Evolutionary conservation across 1,140 invertebrate genomes (phyloP).

Genomic region (Sitobion miscanthi): DNA sequence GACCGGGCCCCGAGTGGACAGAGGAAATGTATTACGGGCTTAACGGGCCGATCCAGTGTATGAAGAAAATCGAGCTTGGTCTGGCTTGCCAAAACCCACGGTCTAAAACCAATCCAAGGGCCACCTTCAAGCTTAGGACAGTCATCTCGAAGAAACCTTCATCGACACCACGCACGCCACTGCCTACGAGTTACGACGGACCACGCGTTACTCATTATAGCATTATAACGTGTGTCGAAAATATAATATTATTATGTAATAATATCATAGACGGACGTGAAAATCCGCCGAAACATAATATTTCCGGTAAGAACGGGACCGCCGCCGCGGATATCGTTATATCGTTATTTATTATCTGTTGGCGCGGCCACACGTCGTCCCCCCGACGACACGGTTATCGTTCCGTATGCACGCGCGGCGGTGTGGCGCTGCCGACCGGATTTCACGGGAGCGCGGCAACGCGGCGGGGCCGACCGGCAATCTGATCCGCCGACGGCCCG

Average conservation of each 20-base stretch:
- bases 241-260: background rate
- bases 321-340: background rate
- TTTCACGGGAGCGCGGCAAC: constrained; percentile 55
- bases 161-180: background rate
- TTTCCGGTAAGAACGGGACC: constrained; percentile 29
- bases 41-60: too few relatives aligned
- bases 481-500: constrained; percentile 45
- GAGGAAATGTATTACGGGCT: background rate
- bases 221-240: background rate
- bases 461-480: constrained; percentile 54
- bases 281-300: background rate
- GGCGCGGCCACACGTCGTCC: background rate
- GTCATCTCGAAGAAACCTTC: too few relatives aligned
- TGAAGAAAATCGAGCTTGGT: too few relatives aligned
- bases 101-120: too few relatives aligned
- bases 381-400: constrained; percentile 33
- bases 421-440: constrained; percentile 56
- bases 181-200: background rate
- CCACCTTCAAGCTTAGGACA: too few relatives aligned
- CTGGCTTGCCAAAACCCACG: too few relatives aligned
- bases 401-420: background rate
- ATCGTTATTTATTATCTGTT: constrained; percentile 16
- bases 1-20: too few relatives aligned
- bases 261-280: background rate
- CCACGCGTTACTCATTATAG: too few relatives aligned